These are phyloP conservation scores for Mallotus villosus DNA, from an alignment of 2,797 vertebrate genomes.

Conservation along the genomic window DNA sequence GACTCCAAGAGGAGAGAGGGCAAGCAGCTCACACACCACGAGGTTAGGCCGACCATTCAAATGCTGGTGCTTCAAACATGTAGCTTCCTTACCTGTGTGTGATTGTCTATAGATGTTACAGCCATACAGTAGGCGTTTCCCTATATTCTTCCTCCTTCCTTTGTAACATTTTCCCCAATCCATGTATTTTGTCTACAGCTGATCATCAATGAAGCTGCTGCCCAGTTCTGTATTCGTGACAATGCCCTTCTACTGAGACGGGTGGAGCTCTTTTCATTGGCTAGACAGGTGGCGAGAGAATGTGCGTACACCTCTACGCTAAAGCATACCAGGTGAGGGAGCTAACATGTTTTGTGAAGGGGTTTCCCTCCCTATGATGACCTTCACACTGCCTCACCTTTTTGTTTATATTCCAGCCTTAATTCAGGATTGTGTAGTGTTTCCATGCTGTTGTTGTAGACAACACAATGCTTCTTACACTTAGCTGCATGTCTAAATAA, in stretches of 20 bases:
- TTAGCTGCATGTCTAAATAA: neutral
- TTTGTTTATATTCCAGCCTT: neutral
- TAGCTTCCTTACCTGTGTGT: no score
- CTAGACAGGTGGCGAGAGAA: slow-evolving; percentile 92
- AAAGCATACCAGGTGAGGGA: slow-evolving; percentile 86
- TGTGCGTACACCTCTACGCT: slow-evolving; percentile 93
- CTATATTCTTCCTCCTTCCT: no score
- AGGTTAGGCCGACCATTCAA: slow-evolving; percentile 75
- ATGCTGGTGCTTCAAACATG: no score
- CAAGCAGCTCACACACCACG: slow-evolving; percentile 93
- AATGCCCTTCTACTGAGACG: slow-evolving; percentile 89
- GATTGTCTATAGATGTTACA: no score
- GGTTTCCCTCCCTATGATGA: neutral
- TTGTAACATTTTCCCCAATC: neutral
- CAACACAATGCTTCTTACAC: neutral
- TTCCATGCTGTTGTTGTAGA: neutral
- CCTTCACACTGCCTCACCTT: neutral
- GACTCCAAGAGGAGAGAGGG: slow-evolving; percentile 94
- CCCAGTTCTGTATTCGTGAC: slow-evolving; percentile 95
- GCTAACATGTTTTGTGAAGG: neutral
- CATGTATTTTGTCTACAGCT: slow-evolving; percentile 70
- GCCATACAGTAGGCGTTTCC: no score
- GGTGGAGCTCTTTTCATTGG: slow-evolving; percentile 94
- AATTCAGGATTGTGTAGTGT: neutral
- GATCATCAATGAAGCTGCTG: slow-evolving; percentile 96